Percentiles rank a stretch among this genome's conserved stretches.
phyloP scores from a whole-genome alignment of 2,113 vertebrate species.

The Halichoerus grypus region DNA sequence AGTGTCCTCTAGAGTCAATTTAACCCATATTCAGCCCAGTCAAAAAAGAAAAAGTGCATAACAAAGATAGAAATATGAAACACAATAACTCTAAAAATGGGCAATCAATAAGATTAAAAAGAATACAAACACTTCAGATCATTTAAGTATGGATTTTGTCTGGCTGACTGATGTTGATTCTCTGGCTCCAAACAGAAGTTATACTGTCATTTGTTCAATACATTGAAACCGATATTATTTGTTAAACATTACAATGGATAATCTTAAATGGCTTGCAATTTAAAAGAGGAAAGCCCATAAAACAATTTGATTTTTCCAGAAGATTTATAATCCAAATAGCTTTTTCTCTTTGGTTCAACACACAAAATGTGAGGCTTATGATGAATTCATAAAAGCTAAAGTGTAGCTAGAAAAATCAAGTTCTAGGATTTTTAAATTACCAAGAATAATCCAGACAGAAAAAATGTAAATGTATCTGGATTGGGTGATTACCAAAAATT shows the following conservation, averaged over 20 bases:
- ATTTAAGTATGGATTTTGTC: slow-evolving; percentile 5
- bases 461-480: background rate
- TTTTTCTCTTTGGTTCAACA: slow-evolving; percentile 34
- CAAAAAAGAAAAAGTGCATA: slow-evolving; percentile 23
- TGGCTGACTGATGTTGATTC: background rate
- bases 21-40: slow-evolving; percentile 47
- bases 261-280: slow-evolving; percentile 52
- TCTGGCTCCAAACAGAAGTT: slow-evolving; percentile 47
- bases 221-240: slow-evolving; percentile 9
- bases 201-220: slow-evolving; percentile 6
- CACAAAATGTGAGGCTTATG: background rate
- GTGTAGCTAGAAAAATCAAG: background rate
- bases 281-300: slow-evolving; percentile 49
- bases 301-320: slow-evolving; percentile 38
- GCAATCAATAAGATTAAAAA: slow-evolving; percentile 34
- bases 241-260: background rate
- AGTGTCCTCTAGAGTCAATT: background rate
- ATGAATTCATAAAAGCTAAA: slow-evolving; percentile 23
- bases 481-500: background rate
- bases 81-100: slow-evolving; percentile 41
- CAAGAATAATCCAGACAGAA: background rate
- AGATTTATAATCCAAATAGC: slow-evolving; percentile 27
- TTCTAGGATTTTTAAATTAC: background rate
- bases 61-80: slow-evolving; percentile 6
- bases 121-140: slow-evolving; percentile 29